phyloP scores from a whole-genome alignment of 2,113 vertebrate species.

The Sinocyclocheilus grahami region DNA sequence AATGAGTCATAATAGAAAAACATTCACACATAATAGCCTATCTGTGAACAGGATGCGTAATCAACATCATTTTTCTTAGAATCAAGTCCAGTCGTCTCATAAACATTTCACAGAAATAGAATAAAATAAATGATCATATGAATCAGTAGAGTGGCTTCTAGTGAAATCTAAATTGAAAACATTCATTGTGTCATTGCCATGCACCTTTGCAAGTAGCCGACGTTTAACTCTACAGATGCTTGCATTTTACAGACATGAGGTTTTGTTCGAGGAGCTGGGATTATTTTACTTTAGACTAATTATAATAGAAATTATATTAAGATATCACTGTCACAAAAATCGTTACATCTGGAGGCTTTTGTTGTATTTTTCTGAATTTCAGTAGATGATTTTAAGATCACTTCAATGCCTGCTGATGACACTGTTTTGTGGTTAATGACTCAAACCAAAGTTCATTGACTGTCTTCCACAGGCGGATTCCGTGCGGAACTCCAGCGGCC shows the following conservation, averaged over 20 bases:
- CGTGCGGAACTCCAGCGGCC: neutral
- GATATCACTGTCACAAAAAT: conserved; percentile 4
- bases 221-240: conserved; percentile 17
- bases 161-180: conserved; percentile 33
- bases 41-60: neutral
- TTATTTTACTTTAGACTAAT: neutral
- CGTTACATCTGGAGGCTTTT: conserved; percentile 5
- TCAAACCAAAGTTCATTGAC: conserved; percentile 32
- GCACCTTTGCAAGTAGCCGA: conserved; percentile 17
- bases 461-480: neutral
- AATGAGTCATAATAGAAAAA: conserved; percentile 25
- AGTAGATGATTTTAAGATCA: neutral
- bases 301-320: neutral
- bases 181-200: conserved; percentile 45
- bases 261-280: conserved; percentile 3
- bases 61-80: conserved; percentile 34
- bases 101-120: conserved; percentile 39
- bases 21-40: neutral
- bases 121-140: conserved; percentile 24
- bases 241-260: conserved; percentile 14
- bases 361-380: neutral
- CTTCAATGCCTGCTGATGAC: neutral
- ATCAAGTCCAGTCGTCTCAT: conserved; percentile 1
- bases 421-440: neutral
- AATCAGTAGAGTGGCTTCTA: conserved; percentile 33